Percentiles rank a stretch among this genome's conserved stretches.
These are phyloP conservation scores for Brevimyrus niger DNA, from an alignment of 2,113 vertebrate species.

Conservation along the genomic window DNA sequence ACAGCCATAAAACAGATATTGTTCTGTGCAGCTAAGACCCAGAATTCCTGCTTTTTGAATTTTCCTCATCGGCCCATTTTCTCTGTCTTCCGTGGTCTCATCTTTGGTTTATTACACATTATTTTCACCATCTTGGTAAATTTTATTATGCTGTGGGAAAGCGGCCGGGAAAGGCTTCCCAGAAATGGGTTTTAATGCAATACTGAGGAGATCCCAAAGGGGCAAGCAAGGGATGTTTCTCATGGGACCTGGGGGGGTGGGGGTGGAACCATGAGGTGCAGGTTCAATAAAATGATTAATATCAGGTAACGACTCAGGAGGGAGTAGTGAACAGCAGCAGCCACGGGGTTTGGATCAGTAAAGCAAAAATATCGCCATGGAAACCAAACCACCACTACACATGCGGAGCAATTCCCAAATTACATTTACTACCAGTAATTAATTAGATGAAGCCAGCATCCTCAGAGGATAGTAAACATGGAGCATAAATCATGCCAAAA, in stretches of 20 bases:
- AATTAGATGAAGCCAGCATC: not conserved
- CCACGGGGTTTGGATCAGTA: not conserved
- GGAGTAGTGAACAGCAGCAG: not conserved
- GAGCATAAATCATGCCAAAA: not conserved
- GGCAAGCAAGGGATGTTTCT: not conserved
- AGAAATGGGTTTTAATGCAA: not conserved
- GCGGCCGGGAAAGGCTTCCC: not conserved
- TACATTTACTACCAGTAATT: not conserved
- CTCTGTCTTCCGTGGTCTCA: not conserved
- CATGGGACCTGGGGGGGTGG: not conserved
- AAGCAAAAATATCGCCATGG: not conserved
- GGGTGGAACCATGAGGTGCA: not conserved
- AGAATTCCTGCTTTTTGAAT: not conserved
- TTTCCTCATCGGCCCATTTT: not conserved
- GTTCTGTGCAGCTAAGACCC: not conserved
- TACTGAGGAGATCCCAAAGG: not conserved
- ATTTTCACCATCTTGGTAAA: no score
- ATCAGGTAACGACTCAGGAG: not conserved
- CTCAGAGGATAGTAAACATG: not conserved
- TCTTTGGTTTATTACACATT: not conserved
- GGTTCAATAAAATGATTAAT: conserved; percentile 5
- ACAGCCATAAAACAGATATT: not conserved
- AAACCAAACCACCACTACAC: not conserved
- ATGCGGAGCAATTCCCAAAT: not conserved
- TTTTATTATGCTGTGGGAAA: not conserved